Conservation (phyloP, 2,113 vertebrate genomes). For the Semnornis frantzii region DNA sequence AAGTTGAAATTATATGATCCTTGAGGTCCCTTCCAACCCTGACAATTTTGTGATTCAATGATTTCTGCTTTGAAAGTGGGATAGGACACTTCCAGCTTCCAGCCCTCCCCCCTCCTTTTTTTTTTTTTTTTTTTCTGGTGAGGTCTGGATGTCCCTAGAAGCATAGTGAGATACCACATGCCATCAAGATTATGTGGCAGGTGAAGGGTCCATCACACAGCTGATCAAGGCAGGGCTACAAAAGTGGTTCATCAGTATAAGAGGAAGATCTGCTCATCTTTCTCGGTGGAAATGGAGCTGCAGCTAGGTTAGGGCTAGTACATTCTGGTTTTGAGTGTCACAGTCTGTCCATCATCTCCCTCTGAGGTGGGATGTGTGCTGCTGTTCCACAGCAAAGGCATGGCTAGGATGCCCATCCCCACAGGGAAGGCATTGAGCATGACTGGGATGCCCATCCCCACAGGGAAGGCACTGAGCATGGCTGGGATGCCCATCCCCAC, state of each 20-base stretch:
- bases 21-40: too few species aligned
- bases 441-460: too few species aligned
- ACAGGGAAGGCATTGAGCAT: not conserved
- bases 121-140: too few species aligned
- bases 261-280: not conserved
- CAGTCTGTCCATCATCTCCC: not conserved
- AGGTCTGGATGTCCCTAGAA: not conserved
- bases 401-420: not conserved
- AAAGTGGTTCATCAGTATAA: not conserved
- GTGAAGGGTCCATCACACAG: not conserved
- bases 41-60: too few species aligned
- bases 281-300: not conserved
- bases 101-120: rapidly evolving
- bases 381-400: not conserved
- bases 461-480: too few species aligned
- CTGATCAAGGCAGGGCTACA: not conserved
- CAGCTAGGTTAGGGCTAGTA: not conserved
- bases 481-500: too few species aligned
- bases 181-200: not conserved
- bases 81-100: not conserved
- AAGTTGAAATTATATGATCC: too few species aligned
- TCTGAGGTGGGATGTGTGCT: not conserved
- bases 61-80: not conserved
- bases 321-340: not conserved
- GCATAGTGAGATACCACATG: not conserved